Base-by-base conservation (phyloP, 2,888 invertebrate species). In the Lochmaea crataegi region DNA sequence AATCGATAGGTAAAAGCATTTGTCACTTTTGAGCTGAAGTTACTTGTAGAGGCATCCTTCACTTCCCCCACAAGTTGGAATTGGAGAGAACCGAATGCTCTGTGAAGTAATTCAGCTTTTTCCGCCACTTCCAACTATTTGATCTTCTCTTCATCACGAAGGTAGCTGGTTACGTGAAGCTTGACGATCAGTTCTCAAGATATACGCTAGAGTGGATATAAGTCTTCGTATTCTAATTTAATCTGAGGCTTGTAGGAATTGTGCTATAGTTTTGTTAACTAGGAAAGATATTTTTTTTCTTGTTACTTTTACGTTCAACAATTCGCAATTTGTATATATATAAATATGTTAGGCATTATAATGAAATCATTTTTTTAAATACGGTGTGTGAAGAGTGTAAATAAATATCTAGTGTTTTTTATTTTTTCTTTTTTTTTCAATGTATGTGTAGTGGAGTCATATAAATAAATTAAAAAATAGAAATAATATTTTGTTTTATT, bases 321-420 rank as follows among this genome's bases (percentile, higher is more conserved):
- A 77, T 77, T 82, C 82, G 81, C 82, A 73, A 76, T 73, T 61
- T 78, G 76, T 79, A 77, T 66, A 79, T 77, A 80, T 76, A 82
- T 79, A 80, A 81, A 81, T 76, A 73, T 72, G 79, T 78, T 81
- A 81, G 78, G 77, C 73, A 76, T 77, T 78, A 78, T 78, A 72
- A 78, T 75, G 77, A 73, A 75, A 71, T 75, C 65, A 74, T 78
- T 79, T 80, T 63, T 81, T 76, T 73, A 75, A 73, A 78, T 78
- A 75, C 73, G 79, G 81, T 81, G 82, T 82, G 83, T 81, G 83
- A 82, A 81, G 80, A 83, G 82, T 85, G 85, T 85, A 85, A 84
- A 85, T 85, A 85, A 82, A 69, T 82, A 80, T 79, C 80, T 83
- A 82, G 83, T 81, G 82, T 83, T 83, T 84, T 82, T 82, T 79